These are phyloP conservation scores for Enteromius paludinosus DNA, from an alignment of 2,797 vertebrate species.

Conservation along the genomic window DNA sequence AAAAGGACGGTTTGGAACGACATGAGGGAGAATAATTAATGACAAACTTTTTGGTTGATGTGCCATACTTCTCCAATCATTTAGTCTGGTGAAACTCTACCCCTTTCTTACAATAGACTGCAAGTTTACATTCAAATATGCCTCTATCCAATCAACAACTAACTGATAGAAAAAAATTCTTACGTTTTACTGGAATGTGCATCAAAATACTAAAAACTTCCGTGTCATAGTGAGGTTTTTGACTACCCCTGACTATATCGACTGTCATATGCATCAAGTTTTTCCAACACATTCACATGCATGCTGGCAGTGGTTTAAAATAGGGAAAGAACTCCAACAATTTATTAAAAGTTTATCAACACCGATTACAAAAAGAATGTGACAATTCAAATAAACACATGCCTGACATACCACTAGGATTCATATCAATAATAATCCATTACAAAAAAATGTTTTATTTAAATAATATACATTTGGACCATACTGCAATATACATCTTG, in stretches of 20 bases:
- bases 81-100: background rate
- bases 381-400: constrained; percentile 83
- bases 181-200: too few species aligned
- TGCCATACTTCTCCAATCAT: background rate
- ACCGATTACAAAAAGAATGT: constrained; percentile 72
- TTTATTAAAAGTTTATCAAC: constrained; percentile 60
- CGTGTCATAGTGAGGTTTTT: background rate
- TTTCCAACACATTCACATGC: background rate
- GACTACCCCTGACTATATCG: background rate
- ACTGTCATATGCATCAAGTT: background rate
- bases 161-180: too few species aligned
- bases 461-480: constrained; percentile 86
- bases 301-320: constrained; percentile 11
- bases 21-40: background rate
- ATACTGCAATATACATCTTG: constrained; percentile 75
- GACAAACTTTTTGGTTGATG: background rate
- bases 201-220: background rate
- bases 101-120: background rate
- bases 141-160: background rate
- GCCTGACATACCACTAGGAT: constrained; percentile 80
- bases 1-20: background rate
- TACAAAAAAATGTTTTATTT: constrained; percentile 77
- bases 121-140: background rate
- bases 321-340: constrained; percentile 36
- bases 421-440: constrained; percentile 66